phyloP scores from a whole-genome alignment of 2,888 invertebrate species.

The Caenorhabditis macrosperma region DNA sequence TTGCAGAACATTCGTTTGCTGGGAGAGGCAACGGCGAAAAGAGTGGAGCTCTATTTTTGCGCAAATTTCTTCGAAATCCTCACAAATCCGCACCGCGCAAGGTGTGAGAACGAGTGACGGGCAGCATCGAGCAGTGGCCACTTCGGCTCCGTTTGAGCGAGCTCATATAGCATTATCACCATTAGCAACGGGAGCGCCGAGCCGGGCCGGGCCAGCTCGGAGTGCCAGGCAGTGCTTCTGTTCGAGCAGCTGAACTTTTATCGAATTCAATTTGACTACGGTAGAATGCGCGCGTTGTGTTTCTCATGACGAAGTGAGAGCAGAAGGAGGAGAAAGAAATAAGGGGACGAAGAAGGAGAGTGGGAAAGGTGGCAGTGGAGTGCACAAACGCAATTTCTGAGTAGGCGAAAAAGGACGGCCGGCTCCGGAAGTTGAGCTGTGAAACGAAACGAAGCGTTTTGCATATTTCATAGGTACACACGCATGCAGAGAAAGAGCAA shows the following conservation, averaged over 20 bases:
- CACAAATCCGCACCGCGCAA: not conserved
- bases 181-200: slow-evolving; percentile 53
- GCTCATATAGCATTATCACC: slow-evolving; percentile 34
- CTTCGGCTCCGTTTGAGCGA: not conserved
- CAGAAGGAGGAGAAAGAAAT: slow-evolving; percentile 1
- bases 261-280: slow-evolving; percentile 11
- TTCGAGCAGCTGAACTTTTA: slow-evolving; percentile 7
- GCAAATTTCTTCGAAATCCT: not conserved
- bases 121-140: not conserved
- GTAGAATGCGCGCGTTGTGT: slow-evolving; percentile 8
- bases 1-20: not conserved
- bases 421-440: not conserved
- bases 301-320: not conserved
- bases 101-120: not conserved
- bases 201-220: slow-evolving; percentile 10
- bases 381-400: slow-evolving; percentile 22
- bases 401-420: not conserved
- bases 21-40: not conserved
- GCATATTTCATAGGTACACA: slow-evolving; percentile 41
- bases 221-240: slow-evolving; percentile 21
- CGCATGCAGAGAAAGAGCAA: not conserved
- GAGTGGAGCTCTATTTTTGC: not conserved
- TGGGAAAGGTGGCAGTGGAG: slow-evolving; percentile 10
- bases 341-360: not conserved
- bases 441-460: slow-evolving; percentile 25